phyloP scores from a whole-genome alignment of 1,140 invertebrate species.

The Aplysia californica region DNA sequence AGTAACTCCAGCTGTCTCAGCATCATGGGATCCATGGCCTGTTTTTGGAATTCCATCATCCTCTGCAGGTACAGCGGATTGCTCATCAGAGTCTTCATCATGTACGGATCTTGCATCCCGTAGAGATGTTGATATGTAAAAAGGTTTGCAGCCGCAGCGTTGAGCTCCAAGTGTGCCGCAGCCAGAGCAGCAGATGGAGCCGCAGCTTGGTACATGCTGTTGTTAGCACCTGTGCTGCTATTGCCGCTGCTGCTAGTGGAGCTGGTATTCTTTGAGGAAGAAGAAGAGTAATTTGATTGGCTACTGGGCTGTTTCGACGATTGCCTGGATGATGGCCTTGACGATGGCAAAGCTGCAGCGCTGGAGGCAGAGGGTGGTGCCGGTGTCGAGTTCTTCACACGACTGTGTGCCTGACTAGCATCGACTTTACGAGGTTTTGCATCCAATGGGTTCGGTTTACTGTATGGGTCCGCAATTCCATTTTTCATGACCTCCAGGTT shows the following conservation, averaged over 20 bases:
- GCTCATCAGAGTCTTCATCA: slow-evolving; percentile 28
- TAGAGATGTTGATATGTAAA: slow-evolving; percentile 25
- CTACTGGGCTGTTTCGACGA: slow-evolving; percentile 15
- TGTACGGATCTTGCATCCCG: slow-evolving; percentile 28
- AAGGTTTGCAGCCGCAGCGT: slow-evolving; percentile 23
- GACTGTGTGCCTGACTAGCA: slow-evolving; percentile 12
- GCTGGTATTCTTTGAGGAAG: not conserved
- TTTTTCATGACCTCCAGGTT: slow-evolving; percentile 29
- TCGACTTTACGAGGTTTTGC: slow-evolving; percentile 16
- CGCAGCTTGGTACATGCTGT: slow-evolving; percentile 19
- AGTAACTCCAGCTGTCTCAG: slow-evolving; percentile 25
- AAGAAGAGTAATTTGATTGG: not conserved
- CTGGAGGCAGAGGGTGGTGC: not conserved
- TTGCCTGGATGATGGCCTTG: slow-evolving; percentile 22
- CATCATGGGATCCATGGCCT: slow-evolving; percentile 28
- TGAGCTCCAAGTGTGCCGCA: slow-evolving; percentile 27
- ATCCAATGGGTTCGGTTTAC: not conserved
- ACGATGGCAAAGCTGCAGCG: not conserved
- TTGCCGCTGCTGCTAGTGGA: slow-evolving; percentile 4
- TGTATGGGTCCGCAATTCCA: slow-evolving; percentile 16
- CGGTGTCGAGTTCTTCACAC: slow-evolving; percentile 9
- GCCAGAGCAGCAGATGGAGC: slow-evolving; percentile 25
- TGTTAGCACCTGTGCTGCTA: not conserved
- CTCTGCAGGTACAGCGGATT: slow-evolving; percentile 27
- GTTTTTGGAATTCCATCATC: slow-evolving; percentile 29